A percentile compares a stretch with the other conserved stretches of the same genome.
phyloP scores from a whole-genome alignment of 2,797 vertebrate species.

The Scolopax rusticola region DNA sequence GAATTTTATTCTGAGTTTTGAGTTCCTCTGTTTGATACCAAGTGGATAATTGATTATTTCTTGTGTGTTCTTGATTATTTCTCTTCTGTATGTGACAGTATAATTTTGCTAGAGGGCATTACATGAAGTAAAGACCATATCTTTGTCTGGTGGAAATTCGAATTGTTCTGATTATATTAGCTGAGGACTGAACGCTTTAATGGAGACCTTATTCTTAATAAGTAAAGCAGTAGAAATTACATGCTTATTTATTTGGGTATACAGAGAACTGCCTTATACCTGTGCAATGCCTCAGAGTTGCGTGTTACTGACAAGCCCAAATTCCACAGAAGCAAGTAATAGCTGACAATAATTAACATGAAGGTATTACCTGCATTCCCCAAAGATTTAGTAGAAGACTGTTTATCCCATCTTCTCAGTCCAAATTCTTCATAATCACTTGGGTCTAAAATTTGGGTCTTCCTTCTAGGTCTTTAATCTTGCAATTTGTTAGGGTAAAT shows the following conservation, averaged over 20 bases:
- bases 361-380: background rate
- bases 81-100: background rate
- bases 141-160: conserved; percentile 9
- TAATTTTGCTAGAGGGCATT: conserved; percentile 30
- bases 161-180: conserved; percentile 26
- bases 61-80: background rate
- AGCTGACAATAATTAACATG: background rate
- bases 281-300: background rate
- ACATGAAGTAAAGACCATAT: background rate
- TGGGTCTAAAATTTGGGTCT: background rate
- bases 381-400: background rate
- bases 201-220: background rate
- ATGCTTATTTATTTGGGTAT: background rate
- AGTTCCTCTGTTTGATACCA: conserved; percentile 6
- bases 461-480: background rate
- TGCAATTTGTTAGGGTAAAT: background rate
- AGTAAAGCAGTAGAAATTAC: background rate
- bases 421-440: background rate
- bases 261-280: background rate
- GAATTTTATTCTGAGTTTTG: background rate
- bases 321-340: background rate
- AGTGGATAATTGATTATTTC: background rate
- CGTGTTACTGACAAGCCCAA: background rate
- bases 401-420: background rate
- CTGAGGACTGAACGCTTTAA: background rate